Conservation (phyloP, 2,888 invertebrate species). For the Liodrosophila aerea region DNA sequence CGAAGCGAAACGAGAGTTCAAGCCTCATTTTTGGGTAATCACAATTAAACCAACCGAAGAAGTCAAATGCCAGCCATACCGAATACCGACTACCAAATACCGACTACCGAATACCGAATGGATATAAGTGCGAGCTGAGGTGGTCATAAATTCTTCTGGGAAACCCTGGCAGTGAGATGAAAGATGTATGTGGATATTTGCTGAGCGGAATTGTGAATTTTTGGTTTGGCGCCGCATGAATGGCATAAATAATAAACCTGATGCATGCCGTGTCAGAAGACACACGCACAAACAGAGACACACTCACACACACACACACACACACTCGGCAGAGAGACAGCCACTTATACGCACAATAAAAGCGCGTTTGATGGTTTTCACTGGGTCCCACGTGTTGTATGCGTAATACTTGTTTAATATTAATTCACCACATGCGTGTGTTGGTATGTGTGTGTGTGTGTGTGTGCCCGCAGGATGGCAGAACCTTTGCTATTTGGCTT, state of each 20-base stretch:
- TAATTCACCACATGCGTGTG: slow-evolving; percentile 29
- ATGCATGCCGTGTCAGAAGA: slow-evolving; percentile 24
- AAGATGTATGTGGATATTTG: slow-evolving; percentile 5
- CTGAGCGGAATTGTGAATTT: slow-evolving; percentile 34
- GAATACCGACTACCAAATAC: too few species aligned
- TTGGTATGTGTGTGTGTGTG: slow-evolving; percentile 1
- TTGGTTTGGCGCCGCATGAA: slow-evolving; percentile 40
- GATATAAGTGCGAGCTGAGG: neutral
- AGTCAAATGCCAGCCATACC: too few species aligned
- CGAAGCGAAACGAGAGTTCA: too few species aligned
- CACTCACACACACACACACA: neutral
- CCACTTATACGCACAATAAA: slow-evolving; percentile 18
- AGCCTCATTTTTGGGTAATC: neutral
- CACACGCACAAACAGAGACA: slow-evolving; percentile 1
- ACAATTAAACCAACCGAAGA: neutral
- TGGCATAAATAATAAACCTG: slow-evolving; percentile 62
- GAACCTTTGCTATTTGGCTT: slow-evolving; percentile 8
- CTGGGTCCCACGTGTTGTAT: slow-evolving; percentile 59
- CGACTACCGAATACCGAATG: too few species aligned
- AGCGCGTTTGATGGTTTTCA: slow-evolving; percentile 41
- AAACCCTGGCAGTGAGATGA: neutral
- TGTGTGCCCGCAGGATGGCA: slow-evolving; percentile 7
- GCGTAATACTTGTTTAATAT: slow-evolving; percentile 62
- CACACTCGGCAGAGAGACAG: neutral
- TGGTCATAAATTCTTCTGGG: too few species aligned